Percentiles rank a stretch among this genome's conserved stretches.
phyloP scores from a whole-genome alignment of 2,797 vertebrate species.

The Cirrhinus molitorella region DNA sequence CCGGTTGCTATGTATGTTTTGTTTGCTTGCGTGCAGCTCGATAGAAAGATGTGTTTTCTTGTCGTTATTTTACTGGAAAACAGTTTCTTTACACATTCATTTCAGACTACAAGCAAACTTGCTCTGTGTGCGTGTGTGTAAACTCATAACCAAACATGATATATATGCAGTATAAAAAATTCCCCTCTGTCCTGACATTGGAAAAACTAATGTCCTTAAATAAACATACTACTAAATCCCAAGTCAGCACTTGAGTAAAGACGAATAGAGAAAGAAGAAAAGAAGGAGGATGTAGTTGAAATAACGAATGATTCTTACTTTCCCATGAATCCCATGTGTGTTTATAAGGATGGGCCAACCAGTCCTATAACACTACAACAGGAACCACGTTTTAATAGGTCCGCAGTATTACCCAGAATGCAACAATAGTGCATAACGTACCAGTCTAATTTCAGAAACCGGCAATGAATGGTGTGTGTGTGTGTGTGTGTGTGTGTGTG shows the following conservation, averaged over 20 bases:
- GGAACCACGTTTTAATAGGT: slow-evolving; percentile 15
- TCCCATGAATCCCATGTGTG: slow-evolving; percentile 14
- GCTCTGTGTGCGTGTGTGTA: not conserved
- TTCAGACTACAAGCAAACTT: not conserved
- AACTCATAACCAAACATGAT: slow-evolving; percentile 4
- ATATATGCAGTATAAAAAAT: not conserved
- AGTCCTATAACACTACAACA: not conserved
- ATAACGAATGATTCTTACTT: slow-evolving; percentile 6
- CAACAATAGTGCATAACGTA: slow-evolving; percentile 1
- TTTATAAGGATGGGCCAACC: not conserved
- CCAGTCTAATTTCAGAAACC: slow-evolving; percentile 26
- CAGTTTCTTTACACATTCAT: not conserved
- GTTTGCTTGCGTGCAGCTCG: not conserved
- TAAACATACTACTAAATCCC: slow-evolving; percentile 10
- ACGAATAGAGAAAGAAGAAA: slow-evolving; percentile 1
- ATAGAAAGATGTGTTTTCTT: not conserved
- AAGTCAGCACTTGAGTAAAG: slow-evolving; percentile 4
- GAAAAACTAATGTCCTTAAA: slow-evolving; percentile 1
- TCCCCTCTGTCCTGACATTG: not conserved
- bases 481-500: slow-evolving; percentile 29
- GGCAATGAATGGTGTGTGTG: not conserved
- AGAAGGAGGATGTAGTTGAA: slow-evolving; percentile 11
- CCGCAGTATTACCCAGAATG: slow-evolving; percentile 20
- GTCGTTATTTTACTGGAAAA: not conserved
- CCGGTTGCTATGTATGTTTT: slow-evolving; percentile 21